Percentiles rank a stretch among this genome's conserved stretches.
phyloP scores from a whole-genome alignment of 2,113 vertebrate genomes.

The Malurus cyaneus region DNA sequence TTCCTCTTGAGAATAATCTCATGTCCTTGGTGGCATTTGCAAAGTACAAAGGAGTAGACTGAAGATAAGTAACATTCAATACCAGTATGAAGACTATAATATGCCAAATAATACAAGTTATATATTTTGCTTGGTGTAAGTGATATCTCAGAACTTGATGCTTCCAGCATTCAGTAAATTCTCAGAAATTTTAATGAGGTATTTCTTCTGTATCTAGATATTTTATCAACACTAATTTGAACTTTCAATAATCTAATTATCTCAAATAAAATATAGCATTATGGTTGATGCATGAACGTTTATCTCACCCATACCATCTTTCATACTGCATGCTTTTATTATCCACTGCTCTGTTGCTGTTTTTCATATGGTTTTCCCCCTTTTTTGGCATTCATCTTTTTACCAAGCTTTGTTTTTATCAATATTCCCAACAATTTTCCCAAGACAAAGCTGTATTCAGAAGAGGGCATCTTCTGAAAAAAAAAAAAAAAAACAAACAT shows the following conservation, averaged over 20 bases:
- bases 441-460: neutral
- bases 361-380: neutral
- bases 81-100: neutral
- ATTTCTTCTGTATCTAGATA: neutral
- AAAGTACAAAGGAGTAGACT: neutral
- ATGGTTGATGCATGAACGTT: neutral
- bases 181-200: neutral
- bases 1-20: neutral
- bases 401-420: neutral
- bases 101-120: neutral
- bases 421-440: neutral
- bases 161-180: neutral
- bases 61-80: neutral
- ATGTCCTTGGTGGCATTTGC: neutral
- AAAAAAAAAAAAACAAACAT: accelerated
- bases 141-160: neutral
- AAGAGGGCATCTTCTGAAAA: neutral
- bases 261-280: neutral
- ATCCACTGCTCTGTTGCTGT: neutral
- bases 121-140: neutral
- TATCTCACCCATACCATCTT: neutral
- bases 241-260: neutral
- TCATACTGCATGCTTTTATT: neutral
- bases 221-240: neutral
- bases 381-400: neutral